Evolutionary conservation across 2,797 vertebrate species (phyloP).

Genomic region (Microcaecilia unicolor): DNA sequence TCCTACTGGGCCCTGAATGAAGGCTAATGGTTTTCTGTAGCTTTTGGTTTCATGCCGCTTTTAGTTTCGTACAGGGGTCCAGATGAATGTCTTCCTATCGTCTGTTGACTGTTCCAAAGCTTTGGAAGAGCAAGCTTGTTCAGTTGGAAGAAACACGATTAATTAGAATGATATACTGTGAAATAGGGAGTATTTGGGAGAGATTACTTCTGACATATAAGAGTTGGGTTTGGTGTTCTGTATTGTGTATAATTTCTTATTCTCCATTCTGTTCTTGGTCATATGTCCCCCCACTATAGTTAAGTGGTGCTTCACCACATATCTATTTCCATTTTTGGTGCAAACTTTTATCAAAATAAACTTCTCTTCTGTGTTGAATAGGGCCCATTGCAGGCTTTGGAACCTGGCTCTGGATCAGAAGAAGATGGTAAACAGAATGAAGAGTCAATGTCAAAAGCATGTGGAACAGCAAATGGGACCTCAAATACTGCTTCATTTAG

Average conservation of each 20-base stretch:
- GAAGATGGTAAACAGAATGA: constrained; percentile 9
- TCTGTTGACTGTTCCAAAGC: constrained; percentile 54
- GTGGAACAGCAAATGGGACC: constrained; percentile 43
- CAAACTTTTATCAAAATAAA: no score
- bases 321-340: not conserved
- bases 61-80: constrained; percentile 66
- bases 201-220: not conserved
- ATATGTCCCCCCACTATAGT: constrained; percentile 5
- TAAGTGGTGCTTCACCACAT: not conserved
- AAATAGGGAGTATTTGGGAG: not conserved
- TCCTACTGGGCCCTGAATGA: constrained; percentile 69
- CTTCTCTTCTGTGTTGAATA: constrained; percentile 1
- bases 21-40: constrained; percentile 60
- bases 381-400: constrained; percentile 14
- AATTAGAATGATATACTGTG: not conserved
- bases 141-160: constrained; percentile 62
- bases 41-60: constrained; percentile 70
- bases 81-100: constrained; percentile 58
- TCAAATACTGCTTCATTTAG: constrained; percentile 22
- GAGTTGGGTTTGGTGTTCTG: not conserved
- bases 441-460: not conserved
- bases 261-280: constrained; percentile 3
- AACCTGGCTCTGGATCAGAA: constrained; percentile 1
- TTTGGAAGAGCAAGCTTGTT: constrained; percentile 43
- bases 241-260: not conserved